Base-by-base conservation (phyloP, 2,113 vertebrate species). In the Ammodytes dubius region DNA sequence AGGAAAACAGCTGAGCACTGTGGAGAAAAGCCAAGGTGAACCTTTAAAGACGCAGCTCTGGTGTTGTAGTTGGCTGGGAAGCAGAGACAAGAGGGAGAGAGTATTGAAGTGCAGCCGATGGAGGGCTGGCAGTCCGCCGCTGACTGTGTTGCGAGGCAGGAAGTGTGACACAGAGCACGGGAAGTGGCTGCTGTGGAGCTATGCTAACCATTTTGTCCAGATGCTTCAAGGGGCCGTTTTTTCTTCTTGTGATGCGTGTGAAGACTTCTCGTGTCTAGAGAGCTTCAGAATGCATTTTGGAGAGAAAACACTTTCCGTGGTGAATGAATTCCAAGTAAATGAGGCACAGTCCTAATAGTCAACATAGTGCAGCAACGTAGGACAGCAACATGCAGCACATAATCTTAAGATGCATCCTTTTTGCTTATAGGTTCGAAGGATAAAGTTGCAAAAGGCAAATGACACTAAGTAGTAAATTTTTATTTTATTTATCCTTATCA, bases 151-250 rank as follows among this genome's bases (percentile, higher is more conserved):
- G 79, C 27, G 72, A 89, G 77, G 74, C 92, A 92, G 90, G 91
- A 93, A 92, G 90, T 90, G 87, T 85, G 85, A 83, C 80, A 82
- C 52, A 85, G 89, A 84, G 74, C 45, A 84, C 82, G 91, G 92
- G 91, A 93, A 92, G 88, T 66, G 75, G 69, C 84, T 79, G 88
- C 88, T 83, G 86, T 37, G 84, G 81, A 73, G 85, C 83, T 69
- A 79, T 10, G 61, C 81, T 84, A 69, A 66, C 75, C 50, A 58
- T 74, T 68, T 72, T 7, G 39, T 63, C 74, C 80, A 65, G 71
- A 79, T 59, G 65, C 63, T 68, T 42, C 14, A 19, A 27, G 42
- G 37, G 54, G 2, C 84, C 63, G 63, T n/a, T 53, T 13, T 49
- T 56, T 1, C 1, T 17, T 3, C 40, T 5, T 2, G 7, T 39